Conservation (phyloP, 2,888 invertebrate species). For the Andrena trimmerana region DNA sequence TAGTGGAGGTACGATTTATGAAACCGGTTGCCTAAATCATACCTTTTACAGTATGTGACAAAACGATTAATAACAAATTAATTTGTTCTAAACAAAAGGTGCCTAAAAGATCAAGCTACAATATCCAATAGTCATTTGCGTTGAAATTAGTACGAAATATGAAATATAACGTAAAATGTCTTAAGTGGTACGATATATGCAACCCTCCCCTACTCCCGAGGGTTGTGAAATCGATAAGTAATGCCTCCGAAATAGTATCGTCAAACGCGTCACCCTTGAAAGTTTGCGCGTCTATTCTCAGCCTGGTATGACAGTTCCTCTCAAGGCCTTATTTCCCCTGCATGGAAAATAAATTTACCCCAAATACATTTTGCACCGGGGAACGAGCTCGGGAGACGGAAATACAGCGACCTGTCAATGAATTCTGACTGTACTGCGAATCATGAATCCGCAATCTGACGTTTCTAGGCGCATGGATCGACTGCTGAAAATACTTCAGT, state of each 20-base stretch:
- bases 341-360: background rate
- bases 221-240: slow-evolving; percentile 14
- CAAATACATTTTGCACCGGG: background rate
- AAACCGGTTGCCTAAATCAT: too few species aligned
- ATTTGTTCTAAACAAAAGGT: too few species aligned
- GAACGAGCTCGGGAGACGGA: background rate
- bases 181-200: too few species aligned
- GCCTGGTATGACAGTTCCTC: background rate
- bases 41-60: too few species aligned
- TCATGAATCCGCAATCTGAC: slow-evolving; percentile 31
- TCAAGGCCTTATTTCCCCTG: slow-evolving; percentile 18
- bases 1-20: too few species aligned
- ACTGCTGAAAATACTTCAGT: background rate
- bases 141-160: too few species aligned
- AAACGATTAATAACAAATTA: too few species aligned
- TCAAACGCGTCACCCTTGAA: slow-evolving; percentile 1
- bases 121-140: too few species aligned
- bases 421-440: slow-evolving; percentile 10
- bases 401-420: background rate
- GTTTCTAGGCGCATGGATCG: slow-evolving; percentile 13
- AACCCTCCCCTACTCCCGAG: slow-evolving; percentile 5
- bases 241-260: slow-evolving; percentile 31
- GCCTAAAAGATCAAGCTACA: too few species aligned
- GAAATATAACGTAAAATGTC: too few species aligned
- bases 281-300: slow-evolving; percentile 4